Base-by-base conservation (phyloP, 2,797 vertebrate species). In the Setipinna tenuifilis region DNA sequence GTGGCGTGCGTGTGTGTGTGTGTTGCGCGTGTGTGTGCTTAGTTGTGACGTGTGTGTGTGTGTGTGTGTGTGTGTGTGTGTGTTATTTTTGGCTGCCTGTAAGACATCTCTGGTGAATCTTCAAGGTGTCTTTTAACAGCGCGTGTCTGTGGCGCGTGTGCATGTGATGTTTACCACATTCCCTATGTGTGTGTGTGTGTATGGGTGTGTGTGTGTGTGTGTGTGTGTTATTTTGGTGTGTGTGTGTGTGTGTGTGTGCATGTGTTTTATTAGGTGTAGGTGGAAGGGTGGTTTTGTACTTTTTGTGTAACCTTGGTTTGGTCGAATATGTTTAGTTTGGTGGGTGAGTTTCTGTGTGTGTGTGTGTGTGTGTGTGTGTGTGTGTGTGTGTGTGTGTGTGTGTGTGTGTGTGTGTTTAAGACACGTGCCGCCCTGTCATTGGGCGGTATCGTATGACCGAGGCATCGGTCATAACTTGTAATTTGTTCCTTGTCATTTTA, bases 61-160 rank as follows among this genome's bases (percentile, higher is more conserved):
- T 50, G 81, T 71, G 85, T 57, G 85, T 58, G 62, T 23, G 44
- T 82, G n/a, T 57, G 44, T 61, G 25, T 68, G 81, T 65, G 81
- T 68, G 62, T 41, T 75, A 75, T 75, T 75, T 75, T 75, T 75
- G 68, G 68, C 68, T 14, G 16, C 28, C 68, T 75, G 12, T 6
- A 41, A 31, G 68, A 75, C 28, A 75, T 75, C 68, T 41, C 28
- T 75, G 68, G 68, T 31, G 14, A 23, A 17, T 75, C 68, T 75
- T 16, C 14, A 75, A 75, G 28, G 16, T 75, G 31, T 75, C 65
- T 31, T 4, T 31, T 25, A 41, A 46, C 11, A 19, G 84, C 46
- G 84, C 62, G 9, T 68, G 59, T 84, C 25, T 80, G 17, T 16
- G 83, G 28, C 14, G 68, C 28, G 68, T 75, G 68, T 75, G 31